Evolutionary conservation across 2,888 invertebrate species (phyloP).

Genomic region (Cepaea hortensis): DNA sequence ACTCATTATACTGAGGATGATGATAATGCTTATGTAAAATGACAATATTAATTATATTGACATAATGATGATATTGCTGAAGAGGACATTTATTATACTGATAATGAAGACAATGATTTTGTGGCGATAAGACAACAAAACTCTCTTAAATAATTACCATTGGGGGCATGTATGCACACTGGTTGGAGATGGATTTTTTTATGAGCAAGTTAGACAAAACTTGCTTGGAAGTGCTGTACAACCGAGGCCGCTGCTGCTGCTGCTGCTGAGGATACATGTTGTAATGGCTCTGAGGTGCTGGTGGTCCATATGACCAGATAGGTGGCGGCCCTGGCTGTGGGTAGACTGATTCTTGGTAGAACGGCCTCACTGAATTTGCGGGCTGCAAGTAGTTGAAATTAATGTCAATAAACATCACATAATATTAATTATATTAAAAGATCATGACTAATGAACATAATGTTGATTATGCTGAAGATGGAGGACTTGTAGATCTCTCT

Average conservation of each 20-base stretch:
- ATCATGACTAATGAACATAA: no score
- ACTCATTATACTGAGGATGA: no score
- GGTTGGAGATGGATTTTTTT: slow-evolving; percentile 2
- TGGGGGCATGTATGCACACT: slow-evolving; percentile 13
- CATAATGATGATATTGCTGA: no score
- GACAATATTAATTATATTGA: no score
- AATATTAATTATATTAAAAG: no score
- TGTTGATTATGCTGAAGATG: no score
- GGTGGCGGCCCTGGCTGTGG: slow-evolving; percentile 35
- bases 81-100: no score
- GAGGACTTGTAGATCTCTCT: no score
- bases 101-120: no score
- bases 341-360: slow-evolving; percentile 39
- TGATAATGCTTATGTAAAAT: no score
- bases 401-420: no score
- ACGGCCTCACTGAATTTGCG: slow-evolving; percentile 26
- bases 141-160: background rate
- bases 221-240: slow-evolving; percentile 38
- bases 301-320: slow-evolving; percentile 34
- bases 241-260: slow-evolving; percentile 15
- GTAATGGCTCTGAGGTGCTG: slow-evolving; percentile 29
- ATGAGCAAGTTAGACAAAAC: slow-evolving; percentile 43
- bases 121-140: background rate
- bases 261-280: slow-evolving; percentile 35
- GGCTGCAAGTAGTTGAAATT: slow-evolving; percentile 1